Evolutionary conservation across 2,888 invertebrate genomes (phyloP), one percentile per base, ranked within the genome.

Genomic region (Synanthedon vespiformis): DNA sequence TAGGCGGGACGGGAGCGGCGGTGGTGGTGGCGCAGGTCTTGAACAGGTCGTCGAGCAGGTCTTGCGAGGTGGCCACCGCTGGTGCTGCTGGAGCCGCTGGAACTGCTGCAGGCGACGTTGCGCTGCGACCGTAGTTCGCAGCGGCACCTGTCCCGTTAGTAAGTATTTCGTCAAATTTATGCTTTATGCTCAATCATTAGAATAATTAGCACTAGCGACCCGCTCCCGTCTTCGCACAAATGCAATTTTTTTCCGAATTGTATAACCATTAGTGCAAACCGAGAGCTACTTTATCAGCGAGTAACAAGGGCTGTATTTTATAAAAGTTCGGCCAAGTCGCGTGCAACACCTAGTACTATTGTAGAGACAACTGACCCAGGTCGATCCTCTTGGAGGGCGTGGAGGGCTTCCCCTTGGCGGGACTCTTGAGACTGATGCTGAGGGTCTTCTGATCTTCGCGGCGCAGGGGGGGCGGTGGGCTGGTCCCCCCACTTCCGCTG

Each of bases 31-130:
- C 82, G 58, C 89, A 89, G 1, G 89, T 89, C 73, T 89, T 89
- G 74, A 82, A 90, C 74, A 90, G 62, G 67, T 89, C 89, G 60
- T 89, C 90, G 4, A 90, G 62, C 51, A 91, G 70, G 64, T 89
- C 88, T 52, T 77, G 65, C 0, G 79, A 72, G 55, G 68, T 76
- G n/a, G 5, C 3, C 14, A 44, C 53, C 66, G 72, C 40, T 50
- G 2, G 18, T 40, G 10, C 47, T 27, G 59, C 53, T 0, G 57
- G 41, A 3, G 53, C 12, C 0, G 55, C 5, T 58, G 10, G 48
- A 13, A 34, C 22, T 18, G 18, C 48, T n/a, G n/a, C 12, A 12
- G 40, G 5, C 54, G 51, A 49, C 58, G 62, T 53, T 63, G 61
- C 18, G 67, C 58, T 47, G 59, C 53, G 77, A 72, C 4, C 80